Percentiles rank a stretch among this genome's conserved stretches.
These are phyloP conservation scores for Platysternon megacephalum DNA, from an alignment of 2,113 vertebrate genomes.

Conservation along the genomic window DNA sequence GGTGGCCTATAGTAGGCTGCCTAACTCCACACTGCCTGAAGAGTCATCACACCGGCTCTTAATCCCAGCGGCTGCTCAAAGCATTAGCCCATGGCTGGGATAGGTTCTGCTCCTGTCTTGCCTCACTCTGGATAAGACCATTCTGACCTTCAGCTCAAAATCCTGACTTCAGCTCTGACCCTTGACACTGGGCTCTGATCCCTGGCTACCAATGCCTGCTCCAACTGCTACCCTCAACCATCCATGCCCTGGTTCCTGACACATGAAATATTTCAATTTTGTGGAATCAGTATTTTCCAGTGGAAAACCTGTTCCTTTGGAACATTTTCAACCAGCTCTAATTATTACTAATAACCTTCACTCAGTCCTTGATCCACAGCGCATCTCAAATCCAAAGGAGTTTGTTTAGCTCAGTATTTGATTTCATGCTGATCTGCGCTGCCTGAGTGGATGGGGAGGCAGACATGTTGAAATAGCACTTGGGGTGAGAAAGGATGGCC, in stretches of 20 bases:
- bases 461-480: not conserved
- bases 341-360: not conserved
- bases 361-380: not conserved
- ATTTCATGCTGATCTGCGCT: not conserved
- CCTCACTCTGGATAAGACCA: not conserved
- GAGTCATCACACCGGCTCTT: not conserved
- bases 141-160: not conserved
- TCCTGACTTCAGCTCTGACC: no score
- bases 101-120: not conserved
- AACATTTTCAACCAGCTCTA: not conserved
- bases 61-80: not conserved
- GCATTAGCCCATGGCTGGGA: not conserved
- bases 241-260: not conserved
- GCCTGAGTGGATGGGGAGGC: not conserved
- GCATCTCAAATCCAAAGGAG: not conserved
- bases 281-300: not conserved
- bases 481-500: not conserved
- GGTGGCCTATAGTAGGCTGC: not conserved
- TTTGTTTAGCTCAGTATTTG: not conserved
- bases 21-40: not conserved
- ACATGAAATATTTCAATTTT: not conserved
- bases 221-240: not conserved
- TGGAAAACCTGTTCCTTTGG: not conserved
- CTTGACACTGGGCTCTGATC: not conserved
- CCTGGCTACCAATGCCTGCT: not conserved